Conservation (phyloP, 2,797 vertebrate genomes). For the Staurois parvus region DNA sequence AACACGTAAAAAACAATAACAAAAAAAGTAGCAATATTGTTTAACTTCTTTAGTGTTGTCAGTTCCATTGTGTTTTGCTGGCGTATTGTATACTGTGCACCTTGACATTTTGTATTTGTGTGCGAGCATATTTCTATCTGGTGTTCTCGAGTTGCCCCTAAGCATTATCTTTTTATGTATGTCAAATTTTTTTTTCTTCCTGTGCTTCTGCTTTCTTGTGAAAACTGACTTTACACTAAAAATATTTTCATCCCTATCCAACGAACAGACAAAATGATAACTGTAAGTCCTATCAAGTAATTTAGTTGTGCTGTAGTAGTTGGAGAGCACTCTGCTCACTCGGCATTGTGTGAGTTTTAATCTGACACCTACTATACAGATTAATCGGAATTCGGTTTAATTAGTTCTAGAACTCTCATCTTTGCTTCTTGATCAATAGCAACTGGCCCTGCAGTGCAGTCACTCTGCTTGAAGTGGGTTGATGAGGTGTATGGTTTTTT, state of each 20-base stretch:
- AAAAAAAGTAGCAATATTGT: constrained; percentile 77
- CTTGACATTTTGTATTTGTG: constrained; percentile 28
- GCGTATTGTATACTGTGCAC: constrained; percentile 68
- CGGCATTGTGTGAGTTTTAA: constrained; percentile 5
- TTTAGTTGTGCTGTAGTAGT: neutral
- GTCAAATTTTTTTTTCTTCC: constrained; percentile 58
- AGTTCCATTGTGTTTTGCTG: constrained; percentile 71
- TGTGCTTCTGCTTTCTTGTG: constrained; percentile 59
- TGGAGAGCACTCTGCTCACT: neutral
- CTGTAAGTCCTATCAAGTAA: neutral
- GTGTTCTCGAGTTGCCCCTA: constrained; percentile 60
- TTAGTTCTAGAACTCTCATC: constrained; percentile 22
- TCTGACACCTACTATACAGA: neutral
- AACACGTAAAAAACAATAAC: constrained; percentile 42
- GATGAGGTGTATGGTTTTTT: constrained; percentile 2
- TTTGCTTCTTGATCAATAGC: neutral
- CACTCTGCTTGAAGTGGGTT: constrained; percentile 22
- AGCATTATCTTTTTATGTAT: constrained; percentile 44
- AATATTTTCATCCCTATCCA: constrained; percentile 53
- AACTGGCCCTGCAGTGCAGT: constrained; percentile 11
- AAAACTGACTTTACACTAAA: constrained; percentile 63
- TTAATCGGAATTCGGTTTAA: constrained; percentile 8
- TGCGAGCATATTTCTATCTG: constrained; percentile 57
- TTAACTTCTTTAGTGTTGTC: constrained; percentile 71
- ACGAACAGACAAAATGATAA: constrained; percentile 42